Percentiles rank a stretch among this genome's conserved stretches.
These are phyloP conservation scores for Onychorhynchus coronatus DNA, from an alignment of 2,113 vertebrate species.

Conservation along the genomic window DNA sequence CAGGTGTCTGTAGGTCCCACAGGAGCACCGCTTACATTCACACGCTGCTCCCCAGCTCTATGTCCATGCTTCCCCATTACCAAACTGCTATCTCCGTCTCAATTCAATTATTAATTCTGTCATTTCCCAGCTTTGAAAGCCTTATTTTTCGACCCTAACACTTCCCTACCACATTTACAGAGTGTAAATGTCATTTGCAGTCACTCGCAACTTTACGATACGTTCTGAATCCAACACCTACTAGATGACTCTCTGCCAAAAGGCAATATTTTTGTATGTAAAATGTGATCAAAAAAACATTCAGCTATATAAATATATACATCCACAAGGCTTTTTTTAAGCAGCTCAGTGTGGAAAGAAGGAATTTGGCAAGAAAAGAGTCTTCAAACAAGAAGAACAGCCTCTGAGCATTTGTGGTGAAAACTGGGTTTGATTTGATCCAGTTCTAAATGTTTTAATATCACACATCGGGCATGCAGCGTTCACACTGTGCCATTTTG, in stretches of 20 bases:
- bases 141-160: neutral
- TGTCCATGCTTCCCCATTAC: neutral
- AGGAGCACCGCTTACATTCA: neutral
- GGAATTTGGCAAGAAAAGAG: slow-evolving; percentile 58
- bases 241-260: slow-evolving; percentile 46
- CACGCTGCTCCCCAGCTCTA: neutral
- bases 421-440: slow-evolving; percentile 60
- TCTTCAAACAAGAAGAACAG: slow-evolving; percentile 61
- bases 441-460: slow-evolving; percentile 54
- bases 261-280: slow-evolving; percentile 56
- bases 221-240: slow-evolving; percentile 45
- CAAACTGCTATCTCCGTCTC: neutral
- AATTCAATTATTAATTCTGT: slow-evolving; percentile 11
- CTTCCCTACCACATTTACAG: slow-evolving; percentile 21
- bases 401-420: slow-evolving; percentile 19
- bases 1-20: neutral
- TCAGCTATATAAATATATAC: slow-evolving; percentile 55
- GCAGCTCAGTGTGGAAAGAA: slow-evolving; percentile 33
- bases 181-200: slow-evolving; percentile 51
- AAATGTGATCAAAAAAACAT: slow-evolving; percentile 51
- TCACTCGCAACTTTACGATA: slow-evolving; percentile 35
- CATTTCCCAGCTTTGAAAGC: neutral
- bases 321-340: slow-evolving; percentile 2
- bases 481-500: slow-evolving; percentile 54
- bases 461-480: slow-evolving; percentile 33